Evolutionary conservation across 2,888 invertebrate genomes (phyloP), one percentile per base, ranked within the genome.

Genomic region (Mechanitis mazaeus): DNA sequence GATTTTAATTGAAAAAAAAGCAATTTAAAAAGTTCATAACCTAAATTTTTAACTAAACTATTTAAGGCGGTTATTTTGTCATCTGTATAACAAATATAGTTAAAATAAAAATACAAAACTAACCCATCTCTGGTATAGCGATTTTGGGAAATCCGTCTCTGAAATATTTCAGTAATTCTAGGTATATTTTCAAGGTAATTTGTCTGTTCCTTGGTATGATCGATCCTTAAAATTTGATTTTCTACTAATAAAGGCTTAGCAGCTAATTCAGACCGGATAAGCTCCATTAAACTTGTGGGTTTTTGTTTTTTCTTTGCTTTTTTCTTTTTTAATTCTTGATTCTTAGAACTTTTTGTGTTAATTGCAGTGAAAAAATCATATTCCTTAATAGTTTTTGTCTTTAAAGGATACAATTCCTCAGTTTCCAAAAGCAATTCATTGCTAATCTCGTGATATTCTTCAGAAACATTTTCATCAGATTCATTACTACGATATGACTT

Each of bases 361-460:
- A 73, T 64, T 61, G 80, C 70, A 31, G 81, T 81, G 63, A 89
- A 89, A 66, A 89, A 89, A 68, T 86, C 83, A 61, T 77, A 76
- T 61, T 79, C 78, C 55, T 75, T 79, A 6, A 78, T 61, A 7
- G 72, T 60, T 69, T 73, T 78, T 33, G 70, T 65, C 63, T 75
- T 72, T 2, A 72, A 63, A 45, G 71, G 67, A 45, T 75, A 74
- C 38, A 70, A 65, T 28, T 50, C 31, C 6, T 50, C 50, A 28
- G 69, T 72, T 63, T 79, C 75, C 50, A 68, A 62, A 33, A 71
- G 63, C 57, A 71, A 71, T 5, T 77, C 77, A 64, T 78, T 73
- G 59, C 75, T 76, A 63, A 86, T 85, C 75, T 88, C 87, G 47
- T 87, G 80, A 70, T 88, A 87, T 65, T 85, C 83, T 73, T 88